These are phyloP conservation scores for Colostygia pectinataria DNA, from an alignment of 2,888 invertebrate species.

Conservation along the genomic window DNA sequence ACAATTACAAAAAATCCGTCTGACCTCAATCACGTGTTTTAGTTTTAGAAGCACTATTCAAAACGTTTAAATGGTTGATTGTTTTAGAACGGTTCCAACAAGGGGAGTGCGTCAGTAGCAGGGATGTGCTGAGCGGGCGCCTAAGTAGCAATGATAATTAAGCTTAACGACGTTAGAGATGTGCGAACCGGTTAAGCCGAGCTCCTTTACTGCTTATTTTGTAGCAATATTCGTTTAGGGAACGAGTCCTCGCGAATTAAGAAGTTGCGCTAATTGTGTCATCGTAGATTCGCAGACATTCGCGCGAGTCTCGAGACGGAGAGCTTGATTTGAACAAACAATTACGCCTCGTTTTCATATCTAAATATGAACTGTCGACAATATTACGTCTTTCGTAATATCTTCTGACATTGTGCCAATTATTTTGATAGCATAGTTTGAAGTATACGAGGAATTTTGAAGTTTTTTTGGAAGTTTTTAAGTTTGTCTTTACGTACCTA, in stretches of 20 bases:
- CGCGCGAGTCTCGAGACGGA: constrained; percentile 35
- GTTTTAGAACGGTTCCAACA: constrained; percentile 30
- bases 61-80: constrained; percentile 29
- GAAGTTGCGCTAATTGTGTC: constrained; percentile 64
- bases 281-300: constrained; percentile 31
- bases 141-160: constrained; percentile 75
- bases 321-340: constrained; percentile 52
- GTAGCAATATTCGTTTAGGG: constrained; percentile 67
- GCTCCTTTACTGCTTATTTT: constrained; percentile 72
- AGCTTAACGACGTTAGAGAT: constrained; percentile 68
- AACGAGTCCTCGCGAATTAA: constrained; percentile 63
- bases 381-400: constrained; percentile 27
- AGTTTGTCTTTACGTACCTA: too few species aligned
- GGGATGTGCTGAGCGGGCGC: constrained; percentile 47
- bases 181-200: constrained; percentile 70
- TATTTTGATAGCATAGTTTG: constrained; percentile 31
- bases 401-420: constrained; percentile 32
- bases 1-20: too few species aligned
- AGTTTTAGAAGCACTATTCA: constrained; percentile 17
- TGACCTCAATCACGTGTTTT: too few species aligned
- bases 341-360: constrained; percentile 44
- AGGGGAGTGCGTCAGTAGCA: constrained; percentile 42
- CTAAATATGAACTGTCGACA: constrained; percentile 36
- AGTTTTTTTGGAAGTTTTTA: too few species aligned
- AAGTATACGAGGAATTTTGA: too few species aligned